These are phyloP conservation scores for Labeo catla DNA, from an alignment of 2,113 vertebrate genomes.

Conservation along the genomic window DNA sequence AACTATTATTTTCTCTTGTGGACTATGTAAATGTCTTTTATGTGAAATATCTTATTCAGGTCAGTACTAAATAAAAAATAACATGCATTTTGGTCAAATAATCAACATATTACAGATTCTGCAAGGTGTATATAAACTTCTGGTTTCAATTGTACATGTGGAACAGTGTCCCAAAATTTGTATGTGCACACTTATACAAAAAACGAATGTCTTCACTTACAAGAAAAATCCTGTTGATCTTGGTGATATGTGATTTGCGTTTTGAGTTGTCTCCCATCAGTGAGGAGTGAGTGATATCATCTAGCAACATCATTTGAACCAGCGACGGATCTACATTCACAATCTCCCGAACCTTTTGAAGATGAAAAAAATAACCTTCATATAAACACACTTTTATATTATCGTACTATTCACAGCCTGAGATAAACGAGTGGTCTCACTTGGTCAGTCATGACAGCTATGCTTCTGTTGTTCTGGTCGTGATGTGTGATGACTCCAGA, in stretches of 20 bases:
- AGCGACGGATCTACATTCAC: slow-evolving; percentile 88
- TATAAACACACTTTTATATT: not conserved
- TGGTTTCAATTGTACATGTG: too few relatives aligned
- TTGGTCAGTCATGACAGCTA: slow-evolving; percentile 90
- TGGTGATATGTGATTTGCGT: slow-evolving; percentile 83
- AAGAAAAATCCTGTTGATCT: slow-evolving; percentile 81
- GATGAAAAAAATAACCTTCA: slow-evolving; percentile 15
- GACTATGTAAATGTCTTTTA: too few relatives aligned
- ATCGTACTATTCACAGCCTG: not conserved
- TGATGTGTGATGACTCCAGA: slow-evolving; percentile 87
- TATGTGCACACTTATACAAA: not conserved
- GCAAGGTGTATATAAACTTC: too few relatives aligned
- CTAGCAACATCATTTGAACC: slow-evolving; percentile 89
- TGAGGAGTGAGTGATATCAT: slow-evolving; percentile 86
- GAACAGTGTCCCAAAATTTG: too few relatives aligned
- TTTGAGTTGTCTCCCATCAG: slow-evolving; percentile 86
- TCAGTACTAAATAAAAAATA: too few relatives aligned
- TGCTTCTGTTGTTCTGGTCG: slow-evolving; percentile 86
- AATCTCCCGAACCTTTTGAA: slow-evolving; percentile 83
- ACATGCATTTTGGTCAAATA: too few relatives aligned
- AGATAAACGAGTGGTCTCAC: slow-evolving; percentile 65
- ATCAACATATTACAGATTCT: too few relatives aligned
- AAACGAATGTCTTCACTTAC: slow-evolving; percentile 65
- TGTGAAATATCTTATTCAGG: too few relatives aligned
- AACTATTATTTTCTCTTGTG: too few relatives aligned